Evolutionary conservation across 2,113 vertebrate genomes (phyloP).

Genomic region (Fulica atra): DNA sequence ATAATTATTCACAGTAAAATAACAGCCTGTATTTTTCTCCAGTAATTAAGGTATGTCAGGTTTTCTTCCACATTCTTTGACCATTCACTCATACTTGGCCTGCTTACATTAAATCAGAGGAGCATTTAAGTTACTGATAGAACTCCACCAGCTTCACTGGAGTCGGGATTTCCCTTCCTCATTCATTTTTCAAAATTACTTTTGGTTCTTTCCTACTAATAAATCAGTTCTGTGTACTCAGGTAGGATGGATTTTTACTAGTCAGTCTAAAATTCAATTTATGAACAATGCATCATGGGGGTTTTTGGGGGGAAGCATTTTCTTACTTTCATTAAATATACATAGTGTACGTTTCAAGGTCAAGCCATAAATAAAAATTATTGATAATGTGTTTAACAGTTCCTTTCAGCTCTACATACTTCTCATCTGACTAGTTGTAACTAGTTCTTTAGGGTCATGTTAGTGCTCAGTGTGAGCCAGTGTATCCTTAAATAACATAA

Average conservation of each 20-base stretch:
- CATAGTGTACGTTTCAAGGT: not conserved
- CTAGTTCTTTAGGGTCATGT: not conserved
- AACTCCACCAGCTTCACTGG: not conserved
- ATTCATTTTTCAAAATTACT: not conserved
- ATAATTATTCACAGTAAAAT: not conserved
- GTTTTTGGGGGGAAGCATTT: fast-evolving
- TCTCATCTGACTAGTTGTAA: not conserved
- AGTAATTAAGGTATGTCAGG: not conserved
- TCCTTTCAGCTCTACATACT: not conserved
- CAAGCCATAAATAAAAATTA: not conserved
- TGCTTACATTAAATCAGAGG: not conserved
- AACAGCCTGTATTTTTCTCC: not conserved
- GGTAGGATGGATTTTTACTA: not conserved
- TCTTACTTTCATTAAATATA: not conserved
- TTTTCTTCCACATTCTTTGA: not conserved
- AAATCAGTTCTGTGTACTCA: not conserved
- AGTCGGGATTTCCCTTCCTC: not conserved
- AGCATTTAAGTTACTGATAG: not conserved
- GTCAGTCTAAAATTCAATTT: not conserved
- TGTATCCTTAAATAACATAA: not conserved
- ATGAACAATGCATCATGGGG: not conserved
- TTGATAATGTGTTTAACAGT: not conserved
- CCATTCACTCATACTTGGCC: not conserved
- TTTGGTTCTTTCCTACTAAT: not conserved
- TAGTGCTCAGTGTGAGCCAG: not conserved